Base-by-base conservation (phyloP, 2,797 vertebrate genomes). In the Synanceia verrucosa region DNA sequence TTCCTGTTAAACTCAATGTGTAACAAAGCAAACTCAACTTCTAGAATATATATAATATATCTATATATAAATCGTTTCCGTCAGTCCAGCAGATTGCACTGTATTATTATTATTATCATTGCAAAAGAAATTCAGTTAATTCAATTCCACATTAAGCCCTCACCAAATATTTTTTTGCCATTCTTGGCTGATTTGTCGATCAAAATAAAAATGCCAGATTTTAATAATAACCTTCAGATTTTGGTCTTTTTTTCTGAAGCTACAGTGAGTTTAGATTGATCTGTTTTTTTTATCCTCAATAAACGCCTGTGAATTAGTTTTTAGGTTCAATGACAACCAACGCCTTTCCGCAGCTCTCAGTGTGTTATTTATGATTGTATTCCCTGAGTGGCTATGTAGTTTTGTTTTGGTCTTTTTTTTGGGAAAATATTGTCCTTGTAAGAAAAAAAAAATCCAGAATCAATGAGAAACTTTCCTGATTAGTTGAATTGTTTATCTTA, bases 341-440 rank as follows among this genome's bases (percentile, higher is more conserved):
- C 60, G 28, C 83, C 82, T 83, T 91, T 83, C 82, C n/a, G 83
- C 82, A 78, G 88, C 84, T 88, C 81, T 88, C 75, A 73, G 79
- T 92, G 79, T 92, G 87, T 90, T 90, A 78, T 86, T 89, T 88
- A 86, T 86, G 75, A 91, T 86, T 91, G 91, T 93, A 86, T 88
- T 87, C 88, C 86, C 90, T 81, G 85, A 90, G 90, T 94, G 91
- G 85, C 88, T 78, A 60, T 93, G 92, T 93, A 87, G 81, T 91
- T 92, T 88, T 92, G 92, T 88, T 86, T 92, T 70, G 81, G 72
- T 79, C 87, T 88, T 85, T 79, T 64, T 81, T 88, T 74, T 51
- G 51, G 56, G 80, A 58, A 78, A 63, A 53, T 81, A 82, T 82
- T 91, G 88, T 94, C 78, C 87, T 92, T 94, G 89, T 90, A 86